Conservation (phyloP, 2,113 vertebrate species). For the Kryptolebias marmoratus region DNA sequence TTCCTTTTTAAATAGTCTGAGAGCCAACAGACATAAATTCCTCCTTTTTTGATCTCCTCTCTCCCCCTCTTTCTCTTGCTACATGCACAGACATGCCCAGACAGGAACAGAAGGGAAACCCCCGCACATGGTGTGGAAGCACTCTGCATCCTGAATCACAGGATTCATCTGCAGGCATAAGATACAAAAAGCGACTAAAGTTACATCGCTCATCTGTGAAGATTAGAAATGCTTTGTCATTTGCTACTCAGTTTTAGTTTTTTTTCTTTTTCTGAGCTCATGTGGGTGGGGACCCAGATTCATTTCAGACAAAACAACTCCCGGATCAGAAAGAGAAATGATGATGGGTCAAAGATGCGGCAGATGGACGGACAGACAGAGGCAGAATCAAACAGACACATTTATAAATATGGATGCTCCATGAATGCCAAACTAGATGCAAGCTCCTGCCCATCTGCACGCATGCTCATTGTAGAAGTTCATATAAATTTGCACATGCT, state of each 20-base stretch:
- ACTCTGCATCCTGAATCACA: slow-evolving; percentile 39
- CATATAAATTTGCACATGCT: slow-evolving; percentile 39
- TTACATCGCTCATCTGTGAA: slow-evolving; percentile 19
- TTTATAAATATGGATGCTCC: slow-evolving; percentile 68
- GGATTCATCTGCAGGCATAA: slow-evolving; percentile 28
- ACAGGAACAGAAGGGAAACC: slow-evolving; percentile 45
- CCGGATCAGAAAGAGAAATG: slow-evolving; percentile 40
- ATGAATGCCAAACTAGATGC: slow-evolving; percentile 38
- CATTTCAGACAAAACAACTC: slow-evolving; percentile 47
- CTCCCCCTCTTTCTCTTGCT: slow-evolving; percentile 6
- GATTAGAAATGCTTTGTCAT: slow-evolving; percentile 15
- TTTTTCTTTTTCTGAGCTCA: background rate
- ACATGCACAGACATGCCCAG: slow-evolving; percentile 57
- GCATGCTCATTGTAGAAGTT: slow-evolving; percentile 45
- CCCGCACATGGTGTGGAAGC: slow-evolving; percentile 23
- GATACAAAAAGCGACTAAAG: slow-evolving; percentile 15
- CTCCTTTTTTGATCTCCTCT: slow-evolving; percentile 21
- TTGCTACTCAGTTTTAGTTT: background rate
- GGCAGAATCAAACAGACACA: slow-evolving; percentile 35
- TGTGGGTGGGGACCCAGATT: slow-evolving; percentile 7
- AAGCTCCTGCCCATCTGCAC: slow-evolving; percentile 28
- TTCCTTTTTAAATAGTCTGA: slow-evolving; percentile 9
- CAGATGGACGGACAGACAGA: slow-evolving; percentile 62
- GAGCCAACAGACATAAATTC: slow-evolving; percentile 20
- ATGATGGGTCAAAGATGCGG: slow-evolving; percentile 45